A percentile compares a stretch with the other conserved stretches of the same genome.
Conservation (phyloP, 2,797 vertebrate genomes). For the Ibycter americanus region DNA sequence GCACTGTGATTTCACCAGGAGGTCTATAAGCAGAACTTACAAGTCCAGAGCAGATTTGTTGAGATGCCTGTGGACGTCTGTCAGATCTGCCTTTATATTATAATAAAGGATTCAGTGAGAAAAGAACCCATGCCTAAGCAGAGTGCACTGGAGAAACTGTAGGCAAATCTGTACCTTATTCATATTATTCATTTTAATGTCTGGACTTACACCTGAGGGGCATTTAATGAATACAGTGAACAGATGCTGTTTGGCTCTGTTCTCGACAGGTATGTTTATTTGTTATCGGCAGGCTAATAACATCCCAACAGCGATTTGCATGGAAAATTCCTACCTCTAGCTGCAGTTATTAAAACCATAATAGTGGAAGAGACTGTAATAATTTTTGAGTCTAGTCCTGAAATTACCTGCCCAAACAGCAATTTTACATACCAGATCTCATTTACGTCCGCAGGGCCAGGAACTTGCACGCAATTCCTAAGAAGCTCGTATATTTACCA, state of each 20-base stretch:
- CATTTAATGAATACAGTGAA: neutral
- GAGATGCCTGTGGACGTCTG: neutral
- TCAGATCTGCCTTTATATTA: neutral
- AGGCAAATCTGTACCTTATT: neutral
- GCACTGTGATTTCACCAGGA: neutral
- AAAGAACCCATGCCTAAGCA: neutral
- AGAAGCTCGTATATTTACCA: neutral
- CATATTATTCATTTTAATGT: neutral
- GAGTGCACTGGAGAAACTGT: neutral
- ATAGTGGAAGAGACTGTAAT: neutral
- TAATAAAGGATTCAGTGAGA: neutral
- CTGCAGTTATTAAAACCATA: neutral
- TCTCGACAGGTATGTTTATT: neutral
- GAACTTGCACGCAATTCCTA: neutral
- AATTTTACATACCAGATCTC: neutral
- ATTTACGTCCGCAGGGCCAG: neutral
- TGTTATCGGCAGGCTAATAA: neutral
- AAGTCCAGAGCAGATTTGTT: neutral
- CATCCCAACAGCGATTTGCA: neutral
- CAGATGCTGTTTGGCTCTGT: neutral
- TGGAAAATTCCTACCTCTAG: neutral
- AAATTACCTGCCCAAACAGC: neutral
- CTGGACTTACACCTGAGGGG: neutral
- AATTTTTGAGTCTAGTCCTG: neutral
- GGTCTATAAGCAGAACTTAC: neutral